Conservation (phyloP, 1,140 invertebrate genomes). For the Diorhabda sublineata region DNA sequence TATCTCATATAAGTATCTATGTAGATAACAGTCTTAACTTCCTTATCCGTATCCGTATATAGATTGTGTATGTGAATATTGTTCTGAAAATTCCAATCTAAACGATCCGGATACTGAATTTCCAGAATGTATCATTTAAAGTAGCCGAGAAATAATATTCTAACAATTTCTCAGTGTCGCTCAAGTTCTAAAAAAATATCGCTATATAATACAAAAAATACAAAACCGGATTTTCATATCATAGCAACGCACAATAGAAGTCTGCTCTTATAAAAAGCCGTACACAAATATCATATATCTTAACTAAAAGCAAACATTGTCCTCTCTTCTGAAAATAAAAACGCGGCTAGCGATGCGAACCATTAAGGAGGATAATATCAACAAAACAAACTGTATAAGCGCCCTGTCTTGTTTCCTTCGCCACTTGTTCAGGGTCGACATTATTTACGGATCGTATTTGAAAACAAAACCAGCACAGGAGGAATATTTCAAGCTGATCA, state of each 20-base stretch:
- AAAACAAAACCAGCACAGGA: background rate
- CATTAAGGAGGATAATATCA: constrained; percentile 7
- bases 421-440: background rate
- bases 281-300: constrained; percentile 13
- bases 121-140: too few species aligned
- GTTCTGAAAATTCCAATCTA: too few species aligned
- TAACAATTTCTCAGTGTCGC: too few species aligned
- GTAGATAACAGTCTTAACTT: too few species aligned
- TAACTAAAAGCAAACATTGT: constrained; percentile 5
- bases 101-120: too few species aligned
- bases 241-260: background rate
- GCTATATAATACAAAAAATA: background rate
- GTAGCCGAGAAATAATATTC: too few species aligned
- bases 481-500: background rate
- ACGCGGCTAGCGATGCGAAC: background rate
- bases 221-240: background rate
- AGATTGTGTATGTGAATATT: too few species aligned
- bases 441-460: background rate
- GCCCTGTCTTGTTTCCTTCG: background rate
- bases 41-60: too few species aligned
- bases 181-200: too few species aligned
- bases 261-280: constrained; percentile 1
- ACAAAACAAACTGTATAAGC: constrained; percentile 4
- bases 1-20: too few species aligned
- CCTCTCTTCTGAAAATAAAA: constrained; percentile 6